These are phyloP conservation scores for Aphelinus certus DNA, from an alignment of 1,140 invertebrate genomes.

Conservation along the genomic window DNA sequence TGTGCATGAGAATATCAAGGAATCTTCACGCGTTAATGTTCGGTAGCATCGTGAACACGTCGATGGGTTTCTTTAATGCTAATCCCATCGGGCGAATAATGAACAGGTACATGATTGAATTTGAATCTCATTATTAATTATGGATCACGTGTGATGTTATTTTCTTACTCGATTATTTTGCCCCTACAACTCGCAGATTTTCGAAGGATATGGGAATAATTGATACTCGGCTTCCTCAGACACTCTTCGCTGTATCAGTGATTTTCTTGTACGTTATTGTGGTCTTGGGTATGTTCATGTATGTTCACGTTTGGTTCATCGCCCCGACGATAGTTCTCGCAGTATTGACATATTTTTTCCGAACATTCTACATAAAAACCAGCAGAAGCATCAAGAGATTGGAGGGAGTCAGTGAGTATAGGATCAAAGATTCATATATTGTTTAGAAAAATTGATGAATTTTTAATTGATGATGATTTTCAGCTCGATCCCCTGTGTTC, in stretches of 20 bases:
- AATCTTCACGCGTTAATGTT: constrained; percentile 85
- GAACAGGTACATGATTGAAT: constrained; percentile 66
- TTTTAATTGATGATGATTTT: constrained; percentile 5
- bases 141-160: background rate
- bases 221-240: constrained; percentile 82
- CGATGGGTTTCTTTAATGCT: constrained; percentile 85
- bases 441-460: background rate
- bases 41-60: constrained; percentile 74
- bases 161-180: background rate
- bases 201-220: constrained; percentile 86
- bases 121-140: background rate
- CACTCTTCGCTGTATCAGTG: constrained; percentile 76
- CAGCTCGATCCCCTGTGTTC: constrained; percentile 81
- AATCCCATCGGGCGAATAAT: constrained; percentile 81
- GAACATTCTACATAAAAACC: constrained; percentile 82
- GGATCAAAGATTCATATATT: background rate
- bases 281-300: constrained; percentile 77
- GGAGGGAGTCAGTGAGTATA: constrained; percentile 84
- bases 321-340: constrained; percentile 75
- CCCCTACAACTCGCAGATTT: constrained; percentile 61
- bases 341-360: constrained; percentile 77
- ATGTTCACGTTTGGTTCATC: constrained; percentile 80
- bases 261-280: constrained; percentile 78
- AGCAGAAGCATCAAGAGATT: constrained; percentile 86
- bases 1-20: constrained; percentile 78